Evolutionary conservation across 2,113 vertebrate genomes (phyloP).

Genomic region (Montifringilla adamsi): DNA sequence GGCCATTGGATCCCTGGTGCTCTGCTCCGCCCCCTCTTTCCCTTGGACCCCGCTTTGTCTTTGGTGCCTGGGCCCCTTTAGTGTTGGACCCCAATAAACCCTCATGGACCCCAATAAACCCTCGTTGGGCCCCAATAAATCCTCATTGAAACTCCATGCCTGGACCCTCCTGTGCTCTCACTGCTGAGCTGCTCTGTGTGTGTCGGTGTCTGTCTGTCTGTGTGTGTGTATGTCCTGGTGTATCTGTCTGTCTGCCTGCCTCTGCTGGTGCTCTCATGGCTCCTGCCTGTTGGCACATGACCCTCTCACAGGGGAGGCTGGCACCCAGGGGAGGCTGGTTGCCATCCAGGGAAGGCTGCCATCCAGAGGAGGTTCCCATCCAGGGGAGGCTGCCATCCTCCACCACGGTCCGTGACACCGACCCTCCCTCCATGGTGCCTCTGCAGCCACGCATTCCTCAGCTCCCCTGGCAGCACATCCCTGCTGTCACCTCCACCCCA

Average conservation of each 20-base stretch:
- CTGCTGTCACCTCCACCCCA: not conserved
- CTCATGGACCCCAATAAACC: too few species aligned
- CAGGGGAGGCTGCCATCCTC: not conserved
- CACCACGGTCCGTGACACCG: accelerated
- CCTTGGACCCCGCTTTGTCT: accelerated
- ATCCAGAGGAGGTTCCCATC: too few species aligned
- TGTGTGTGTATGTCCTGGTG: too few species aligned
- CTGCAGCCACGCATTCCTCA: accelerated
- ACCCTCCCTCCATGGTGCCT: accelerated
- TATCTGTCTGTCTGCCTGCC: too few species aligned
- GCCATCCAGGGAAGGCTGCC: too few species aligned
- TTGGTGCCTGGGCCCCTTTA: too few species aligned
- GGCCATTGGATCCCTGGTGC: not conserved
- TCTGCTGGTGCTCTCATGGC: not conserved
- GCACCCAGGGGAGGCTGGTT: too few species aligned
- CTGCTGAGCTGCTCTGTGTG: not conserved
- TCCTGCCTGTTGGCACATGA: not conserved
- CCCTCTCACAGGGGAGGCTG: not conserved
- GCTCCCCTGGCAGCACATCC: not conserved
- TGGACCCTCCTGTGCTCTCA: not conserved
- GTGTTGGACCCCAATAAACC: too few species aligned
- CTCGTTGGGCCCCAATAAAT: too few species aligned
- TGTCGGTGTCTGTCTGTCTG: too few species aligned
- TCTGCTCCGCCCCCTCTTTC: not conserved
- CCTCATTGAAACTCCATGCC: too few species aligned